phyloP scores from a whole-genome alignment of 1,140 invertebrate genomes.

The Drosophila fuyamai region DNA sequence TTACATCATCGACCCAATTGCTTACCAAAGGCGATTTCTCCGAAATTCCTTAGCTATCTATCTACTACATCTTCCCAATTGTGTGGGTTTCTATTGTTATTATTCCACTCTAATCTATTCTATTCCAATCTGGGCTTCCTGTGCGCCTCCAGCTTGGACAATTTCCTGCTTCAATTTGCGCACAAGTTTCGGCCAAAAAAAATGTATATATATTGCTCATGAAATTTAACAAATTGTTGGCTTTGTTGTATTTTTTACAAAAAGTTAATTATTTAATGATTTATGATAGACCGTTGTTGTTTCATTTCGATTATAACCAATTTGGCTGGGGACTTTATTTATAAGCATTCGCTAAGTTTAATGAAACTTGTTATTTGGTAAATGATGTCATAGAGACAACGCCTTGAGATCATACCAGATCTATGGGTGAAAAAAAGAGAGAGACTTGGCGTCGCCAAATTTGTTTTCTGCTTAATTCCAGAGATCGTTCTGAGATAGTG shows the following conservation, averaged over 20 bases:
- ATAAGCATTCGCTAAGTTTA: constrained; percentile 77
- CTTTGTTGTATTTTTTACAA: constrained; percentile 56
- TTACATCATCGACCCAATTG: constrained; percentile 34
- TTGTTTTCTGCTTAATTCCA: constrained; percentile 34
- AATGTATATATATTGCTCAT: constrained; percentile 19
- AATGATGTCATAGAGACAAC: constrained; percentile 55
- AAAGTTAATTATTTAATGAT: constrained; percentile 83
- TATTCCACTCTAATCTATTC: constrained; percentile 29
- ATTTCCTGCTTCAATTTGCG: constrained; percentile 70
- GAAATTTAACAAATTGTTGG: constrained; percentile 37
- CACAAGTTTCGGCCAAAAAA: constrained; percentile 30
- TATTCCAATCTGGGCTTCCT: constrained; percentile 50
- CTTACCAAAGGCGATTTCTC: constrained; percentile 9
- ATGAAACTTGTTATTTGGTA: constrained; percentile 76
- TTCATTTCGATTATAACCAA: constrained; percentile 42
- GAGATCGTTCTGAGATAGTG: constrained; percentile 31
- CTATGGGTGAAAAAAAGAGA: constrained; percentile 14
- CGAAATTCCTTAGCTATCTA: constrained; percentile 23
- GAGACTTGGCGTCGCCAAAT: constrained; percentile 74
- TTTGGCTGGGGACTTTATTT: constrained; percentile 62
- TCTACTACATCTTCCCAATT: constrained; percentile 35
- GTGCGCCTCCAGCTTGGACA: constrained; percentile 51
- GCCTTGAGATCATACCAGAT: constrained; percentile 51
- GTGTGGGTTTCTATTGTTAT: constrained; percentile 29
- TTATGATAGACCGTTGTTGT: constrained; percentile 67